Base-by-base conservation (phyloP, 2,888 invertebrate species). In the Dilophus febrilis region DNA sequence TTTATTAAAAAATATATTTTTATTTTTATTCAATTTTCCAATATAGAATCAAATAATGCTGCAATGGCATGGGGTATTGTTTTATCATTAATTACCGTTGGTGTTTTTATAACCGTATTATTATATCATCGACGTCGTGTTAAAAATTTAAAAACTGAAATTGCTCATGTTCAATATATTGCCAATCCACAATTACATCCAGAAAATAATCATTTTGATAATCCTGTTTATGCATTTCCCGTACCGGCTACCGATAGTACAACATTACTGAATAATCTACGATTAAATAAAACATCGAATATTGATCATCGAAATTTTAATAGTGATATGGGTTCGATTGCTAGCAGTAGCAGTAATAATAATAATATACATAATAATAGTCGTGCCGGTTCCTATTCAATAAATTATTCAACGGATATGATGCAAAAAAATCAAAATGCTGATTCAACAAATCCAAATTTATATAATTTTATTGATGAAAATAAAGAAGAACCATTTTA, bases 201-300 rank as follows among this genome's bases (percentile, higher is more conserved):
- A 8, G 55, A 56, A 42, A 51, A 53, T 16, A 56, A 59, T 58
- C 87, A 90, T 61, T 90, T 90, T 59, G 90, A 90, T 64, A 90
- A 90, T 67, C 90, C 90, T 0, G 86, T 86, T 4, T 90, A 90
- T 61, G 80, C 84, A 11, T 81, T 74, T 64, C 72, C 42, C 70
- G 4, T n/a, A 4, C 13, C 73, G 53, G 12, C 26, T 3, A 29
- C 16, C 8, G 72, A 73, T 48, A 60, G 57, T 17, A 65, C 59
- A 16, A 40, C 66, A 64, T 48, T 68, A 51, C 45, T 63, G 34
- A 55, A 59, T 37, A 59, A 59, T 43, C 40, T 56, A 41, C 48
- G 53, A 2, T 53, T 58, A 13, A 46, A 22, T 53, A 59, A 37
- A 53, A 49, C 41, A 46, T 51, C 10, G 55, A 65, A 58, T 51